These are phyloP conservation scores for Globodera ellingtonae DNA, from an alignment of 1,140 invertebrate genomes.

Conservation along the genomic window DNA sequence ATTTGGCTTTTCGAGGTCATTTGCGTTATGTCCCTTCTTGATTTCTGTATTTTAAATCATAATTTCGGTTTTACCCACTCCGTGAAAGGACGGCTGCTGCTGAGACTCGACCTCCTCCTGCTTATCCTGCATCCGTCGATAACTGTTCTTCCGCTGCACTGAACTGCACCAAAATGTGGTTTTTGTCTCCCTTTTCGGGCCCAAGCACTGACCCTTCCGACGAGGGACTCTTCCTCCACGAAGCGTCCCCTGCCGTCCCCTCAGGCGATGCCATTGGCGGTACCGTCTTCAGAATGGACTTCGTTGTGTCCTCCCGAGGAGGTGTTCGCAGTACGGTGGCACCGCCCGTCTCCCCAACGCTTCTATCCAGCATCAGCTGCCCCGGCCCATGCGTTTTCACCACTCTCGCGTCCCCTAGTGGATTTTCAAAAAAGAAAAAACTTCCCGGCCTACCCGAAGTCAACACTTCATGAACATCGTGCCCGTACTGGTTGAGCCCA, in stretches of 20 bases:
- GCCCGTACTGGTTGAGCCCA: conserved; percentile 59
- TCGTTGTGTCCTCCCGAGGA: conserved; percentile 5
- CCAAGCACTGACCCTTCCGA: conserved; percentile 14
- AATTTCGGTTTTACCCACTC: conserved; percentile 41
- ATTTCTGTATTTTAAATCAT: neutral
- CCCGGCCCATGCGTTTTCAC: conserved; percentile 60
- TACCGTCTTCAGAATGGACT: conserved; percentile 10
- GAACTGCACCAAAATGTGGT: conserved; percentile 49
- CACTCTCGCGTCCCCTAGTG: conserved; percentile 50
- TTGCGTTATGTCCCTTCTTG: too few relatives aligned
- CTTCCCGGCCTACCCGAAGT: neutral
- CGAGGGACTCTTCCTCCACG: conserved; percentile 15
- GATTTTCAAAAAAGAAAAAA: neutral
- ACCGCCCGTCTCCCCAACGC: conserved; percentile 1
- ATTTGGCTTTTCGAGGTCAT: too few relatives aligned
- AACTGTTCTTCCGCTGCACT: conserved; percentile 61
- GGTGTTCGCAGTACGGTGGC: neutral
- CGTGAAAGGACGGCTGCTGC: conserved; percentile 50
- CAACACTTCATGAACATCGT: conserved; percentile 60
- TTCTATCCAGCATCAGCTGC: conserved; percentile 26
- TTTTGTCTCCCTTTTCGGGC: neutral
- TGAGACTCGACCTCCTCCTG: conserved; percentile 40
- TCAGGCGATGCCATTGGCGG: neutral
- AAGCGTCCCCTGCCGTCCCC: neutral
- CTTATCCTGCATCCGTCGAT: conserved; percentile 55